phyloP scores from a whole-genome alignment of 2,797 vertebrate genomes.

The Bufotes viridis region DNA sequence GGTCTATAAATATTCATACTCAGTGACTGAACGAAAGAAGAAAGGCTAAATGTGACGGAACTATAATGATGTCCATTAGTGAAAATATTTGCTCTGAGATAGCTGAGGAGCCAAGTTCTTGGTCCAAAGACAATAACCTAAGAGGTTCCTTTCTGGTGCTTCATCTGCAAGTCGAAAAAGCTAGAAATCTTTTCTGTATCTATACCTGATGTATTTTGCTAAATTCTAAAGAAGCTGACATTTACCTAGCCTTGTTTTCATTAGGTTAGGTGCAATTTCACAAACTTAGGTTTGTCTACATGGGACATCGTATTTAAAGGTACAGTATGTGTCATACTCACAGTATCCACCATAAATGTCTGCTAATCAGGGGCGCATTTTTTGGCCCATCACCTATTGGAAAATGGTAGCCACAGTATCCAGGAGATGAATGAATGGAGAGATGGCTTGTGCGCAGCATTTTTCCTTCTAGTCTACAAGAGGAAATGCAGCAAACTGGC shows the following conservation, averaged over 20 bases:
- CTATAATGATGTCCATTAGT: not conserved
- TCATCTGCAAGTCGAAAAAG: not conserved
- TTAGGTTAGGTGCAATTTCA: no score
- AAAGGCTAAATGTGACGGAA: not conserved
- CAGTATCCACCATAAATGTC: not conserved
- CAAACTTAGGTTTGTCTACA: not conserved
- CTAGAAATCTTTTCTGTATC: no score
- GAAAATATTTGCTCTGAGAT: no score
- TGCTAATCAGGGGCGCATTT: not conserved
- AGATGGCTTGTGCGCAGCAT: not conserved
- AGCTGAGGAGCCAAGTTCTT: no score
- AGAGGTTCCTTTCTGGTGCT: not conserved
- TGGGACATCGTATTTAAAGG: not conserved
- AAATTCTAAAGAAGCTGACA: no score
- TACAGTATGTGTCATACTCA: not conserved
- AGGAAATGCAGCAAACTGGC: not conserved
- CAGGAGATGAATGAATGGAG: not conserved
- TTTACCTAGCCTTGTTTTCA: no score
- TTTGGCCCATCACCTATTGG: not conserved
- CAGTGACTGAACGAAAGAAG: not conserved
- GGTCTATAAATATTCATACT: not conserved
- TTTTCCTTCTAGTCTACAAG: not conserved
- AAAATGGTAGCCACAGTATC: not conserved
- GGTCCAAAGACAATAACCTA: not conserved
- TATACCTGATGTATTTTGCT: no score